These are phyloP conservation scores for Bedellia somnulentella DNA, from an alignment of 2,888 invertebrate genomes.

Conservation along the genomic window DNA sequence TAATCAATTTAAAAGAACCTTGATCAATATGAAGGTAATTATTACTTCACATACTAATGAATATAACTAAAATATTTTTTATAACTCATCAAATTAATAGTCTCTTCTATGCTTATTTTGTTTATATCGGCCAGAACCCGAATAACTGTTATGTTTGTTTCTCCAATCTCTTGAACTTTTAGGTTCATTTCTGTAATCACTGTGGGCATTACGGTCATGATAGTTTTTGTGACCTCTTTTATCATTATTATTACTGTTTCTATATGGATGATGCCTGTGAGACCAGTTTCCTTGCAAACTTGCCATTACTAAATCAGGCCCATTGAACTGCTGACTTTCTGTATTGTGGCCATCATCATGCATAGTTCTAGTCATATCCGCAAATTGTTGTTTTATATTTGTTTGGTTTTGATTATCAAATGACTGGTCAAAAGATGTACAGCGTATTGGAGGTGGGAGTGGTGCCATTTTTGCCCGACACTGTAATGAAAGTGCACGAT, in stretches of 20 bases:
- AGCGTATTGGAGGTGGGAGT: constrained; percentile 39
- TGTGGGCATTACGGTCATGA: no score
- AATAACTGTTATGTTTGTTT: no score
- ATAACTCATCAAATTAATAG: constrained; percentile 3
- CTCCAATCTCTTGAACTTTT: no score
- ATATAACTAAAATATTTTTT: no score
- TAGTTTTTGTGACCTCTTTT: no score
- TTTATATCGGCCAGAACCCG: no score
- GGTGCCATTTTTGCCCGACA: constrained; percentile 23
- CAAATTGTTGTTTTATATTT: constrained; percentile 33
- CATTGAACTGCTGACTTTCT: constrained; percentile 13
- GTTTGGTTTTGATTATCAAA: constrained; percentile 22
- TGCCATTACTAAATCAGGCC: constrained; percentile 26
- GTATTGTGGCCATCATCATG: no score
- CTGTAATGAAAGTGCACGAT: constrained; percentile 57
- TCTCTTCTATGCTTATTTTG: constrained; percentile 25
- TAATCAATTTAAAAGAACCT: no score
- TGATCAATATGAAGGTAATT: no score
- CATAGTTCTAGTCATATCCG: constrained; percentile 35
- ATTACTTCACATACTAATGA: no score
- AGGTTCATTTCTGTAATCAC: no score
- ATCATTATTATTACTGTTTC: constrained; percentile 23
- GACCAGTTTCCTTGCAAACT: constrained; percentile 55
- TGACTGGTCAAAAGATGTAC: constrained; percentile 26
- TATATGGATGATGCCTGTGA: constrained; percentile 44